Evolutionary conservation across 2,888 invertebrate genomes (phyloP).

Genomic region (Crocallis elinguaria): DNA sequence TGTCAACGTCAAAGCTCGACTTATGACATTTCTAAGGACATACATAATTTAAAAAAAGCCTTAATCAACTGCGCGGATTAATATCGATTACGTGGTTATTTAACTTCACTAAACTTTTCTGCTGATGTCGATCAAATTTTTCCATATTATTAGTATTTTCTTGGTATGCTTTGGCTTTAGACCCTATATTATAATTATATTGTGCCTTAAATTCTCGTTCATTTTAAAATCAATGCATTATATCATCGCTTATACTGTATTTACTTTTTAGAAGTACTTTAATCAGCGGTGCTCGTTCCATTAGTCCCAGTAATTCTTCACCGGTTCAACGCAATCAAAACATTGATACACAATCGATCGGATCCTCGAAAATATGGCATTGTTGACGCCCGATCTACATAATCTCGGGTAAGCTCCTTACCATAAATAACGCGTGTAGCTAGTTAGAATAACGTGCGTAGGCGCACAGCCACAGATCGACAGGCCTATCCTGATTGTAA

Average conservation of each 20-base stretch:
- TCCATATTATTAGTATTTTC: no score
- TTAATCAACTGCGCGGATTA: no score
- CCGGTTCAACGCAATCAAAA: conserved; percentile 38
- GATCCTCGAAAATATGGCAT: conserved; percentile 63
- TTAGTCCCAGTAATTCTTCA: conserved; percentile 7
- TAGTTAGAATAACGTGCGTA: conserved; percentile 78
- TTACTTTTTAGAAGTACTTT: not conserved
- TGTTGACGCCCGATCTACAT: conserved; percentile 80
- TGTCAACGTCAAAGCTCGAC: conserved; percentile 1
- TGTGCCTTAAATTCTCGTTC: no score
- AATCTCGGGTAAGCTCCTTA: conserved; percentile 83
- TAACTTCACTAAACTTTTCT: no score
- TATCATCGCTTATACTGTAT: not conserved
- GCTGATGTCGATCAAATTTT: no score
- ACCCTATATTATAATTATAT: no score
- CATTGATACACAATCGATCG: conserved; percentile 50
- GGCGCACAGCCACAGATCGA: conserved; percentile 77
- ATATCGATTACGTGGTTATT: no score
- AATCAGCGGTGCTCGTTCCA: not conserved
- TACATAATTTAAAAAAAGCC: no score
- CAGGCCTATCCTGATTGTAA: conserved; percentile 81
- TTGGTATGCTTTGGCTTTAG: no score
- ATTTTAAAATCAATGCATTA: no score
- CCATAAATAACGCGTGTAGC: conserved; percentile 84
- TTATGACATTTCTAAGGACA: no score